Base-by-base conservation (phyloP, 2,888 invertebrate species). In the Brachyopa scutellaris region DNA sequence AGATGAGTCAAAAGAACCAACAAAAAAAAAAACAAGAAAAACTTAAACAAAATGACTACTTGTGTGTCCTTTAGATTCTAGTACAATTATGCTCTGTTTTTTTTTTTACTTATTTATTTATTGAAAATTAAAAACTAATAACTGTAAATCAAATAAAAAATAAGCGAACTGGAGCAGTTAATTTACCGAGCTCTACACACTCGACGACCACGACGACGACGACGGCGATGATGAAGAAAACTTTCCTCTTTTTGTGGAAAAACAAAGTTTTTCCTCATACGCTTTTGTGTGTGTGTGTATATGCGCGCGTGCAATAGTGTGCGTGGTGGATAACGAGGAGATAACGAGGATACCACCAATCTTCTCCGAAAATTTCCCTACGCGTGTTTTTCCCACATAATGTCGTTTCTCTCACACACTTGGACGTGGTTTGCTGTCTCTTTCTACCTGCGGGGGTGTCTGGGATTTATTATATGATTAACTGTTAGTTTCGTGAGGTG, bases 131-230 rank as follows among this genome's bases (percentile, higher is more conserved):
- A 45, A 61, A 61, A 33, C 19, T 9, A 45, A 42, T 17, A 40
- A 59, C 26, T 47, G 36, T 13, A 64, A 70, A 36, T 55, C 70
- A 77, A 77, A 70, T 70, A 47, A 67, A 76, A 55, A 76, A 62
- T 26, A 64, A 70, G 55, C 49, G 55, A 77, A 49, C 47, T 70
- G 61, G 70, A 78, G 64, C 72, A 72, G 51, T 72, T 42, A 78
- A 72, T 78, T 66, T 78, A 78, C 72, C 78, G 64, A 78, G 72
- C 78, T 66, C 64, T 66, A 72, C 78, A 78, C 78, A 78, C 78
- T 78, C 72, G 72, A 78, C 78, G 66, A 78, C 78, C 66, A 78
- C 78, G 57, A 72, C 72, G 64, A 72, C 78, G 61, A 76, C 76
- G 45, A 59, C 74, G 57, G 59, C 64, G 59, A 59, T 42, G 78